A percentile compares a stretch with the other conserved stretches of the same genome.
phyloP scores from a whole-genome alignment of 2,888 invertebrate species.

The Drosophila meridiana region DNA sequence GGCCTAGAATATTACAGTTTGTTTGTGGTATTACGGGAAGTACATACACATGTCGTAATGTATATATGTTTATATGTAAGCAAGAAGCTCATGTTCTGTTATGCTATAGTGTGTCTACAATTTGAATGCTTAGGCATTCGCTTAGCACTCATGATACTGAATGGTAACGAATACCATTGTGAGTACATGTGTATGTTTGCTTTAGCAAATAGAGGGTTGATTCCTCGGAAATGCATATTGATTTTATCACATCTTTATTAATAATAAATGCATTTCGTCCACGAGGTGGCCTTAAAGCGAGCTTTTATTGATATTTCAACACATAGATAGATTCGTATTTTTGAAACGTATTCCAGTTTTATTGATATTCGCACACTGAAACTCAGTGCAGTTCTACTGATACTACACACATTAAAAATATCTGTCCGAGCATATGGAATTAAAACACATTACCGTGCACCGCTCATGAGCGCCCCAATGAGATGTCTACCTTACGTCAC shows the following conservation, averaged over 20 bases:
- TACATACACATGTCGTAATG: not conserved
- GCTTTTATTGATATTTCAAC: constrained; percentile 1
- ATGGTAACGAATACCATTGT: not conserved
- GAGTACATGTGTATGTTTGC: not conserved
- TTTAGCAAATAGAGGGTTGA: not conserved
- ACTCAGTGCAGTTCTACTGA: not conserved
- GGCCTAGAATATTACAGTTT: not conserved
- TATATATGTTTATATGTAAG: not conserved
- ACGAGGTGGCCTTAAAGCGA: not conserved
- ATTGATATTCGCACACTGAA: not conserved
- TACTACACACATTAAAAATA: not conserved
- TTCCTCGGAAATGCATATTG: constrained; percentile 5
- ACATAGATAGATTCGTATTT: not conserved
- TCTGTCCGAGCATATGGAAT: not conserved
- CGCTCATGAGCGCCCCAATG: not conserved
- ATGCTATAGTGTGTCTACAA: not conserved
- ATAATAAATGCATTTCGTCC: constrained; percentile 1
- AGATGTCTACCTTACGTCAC: not conserved
- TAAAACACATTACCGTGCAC: not conserved
- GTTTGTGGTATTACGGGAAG: not conserved
- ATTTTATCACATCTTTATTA: not conserved
- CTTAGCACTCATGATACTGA: no score
- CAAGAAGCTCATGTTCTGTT: not conserved
- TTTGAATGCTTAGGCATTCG: no score
- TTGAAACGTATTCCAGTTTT: not conserved